A percentile compares a stretch with the other conserved stretches of the same genome.
Evolutionary conservation across 2,888 invertebrate species (phyloP).

Genomic region (Ectemnius lituratus): DNA sequence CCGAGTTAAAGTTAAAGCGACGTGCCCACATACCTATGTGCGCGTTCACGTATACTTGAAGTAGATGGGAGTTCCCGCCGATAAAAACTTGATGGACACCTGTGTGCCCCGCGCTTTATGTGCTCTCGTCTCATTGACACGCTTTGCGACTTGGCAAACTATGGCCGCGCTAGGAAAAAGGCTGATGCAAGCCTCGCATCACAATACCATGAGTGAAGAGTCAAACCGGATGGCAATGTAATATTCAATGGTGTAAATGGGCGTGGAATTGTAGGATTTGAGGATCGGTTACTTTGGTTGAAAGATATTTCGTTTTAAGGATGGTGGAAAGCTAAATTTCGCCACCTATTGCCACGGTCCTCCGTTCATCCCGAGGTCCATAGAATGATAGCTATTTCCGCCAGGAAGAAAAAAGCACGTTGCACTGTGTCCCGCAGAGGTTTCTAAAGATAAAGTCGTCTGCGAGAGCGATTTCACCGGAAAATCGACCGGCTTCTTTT

Average conservation of each 20-base stretch:
- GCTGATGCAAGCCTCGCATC: no score
- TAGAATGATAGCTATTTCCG: constrained; percentile 76
- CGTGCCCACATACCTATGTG: not conserved
- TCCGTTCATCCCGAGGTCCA: constrained; percentile 64
- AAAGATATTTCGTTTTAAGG: no score
- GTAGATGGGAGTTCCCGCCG: not conserved
- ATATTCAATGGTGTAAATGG: no score
- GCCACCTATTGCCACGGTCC: constrained; percentile 56
- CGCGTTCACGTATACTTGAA: not conserved
- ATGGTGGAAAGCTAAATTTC: constrained; percentile 65
- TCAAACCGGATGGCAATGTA: no score
- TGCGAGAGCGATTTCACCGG: constrained; percentile 60
- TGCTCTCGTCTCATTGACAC: constrained; percentile 1
- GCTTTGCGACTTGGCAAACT: constrained; percentile 1
- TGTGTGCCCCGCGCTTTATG: not conserved
- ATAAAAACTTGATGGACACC: constrained; percentile 11
- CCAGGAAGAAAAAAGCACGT: constrained; percentile 61
- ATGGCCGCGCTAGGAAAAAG: no score
- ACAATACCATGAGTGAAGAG: no score
- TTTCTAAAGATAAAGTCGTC: constrained; percentile 72
- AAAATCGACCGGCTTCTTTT: constrained; percentile 37
- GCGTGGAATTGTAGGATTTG: no score
- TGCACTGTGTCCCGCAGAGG: constrained; percentile 60
- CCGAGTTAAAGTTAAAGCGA: not conserved
- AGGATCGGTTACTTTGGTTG: no score